Conservation (phyloP, 2,888 invertebrate genomes). For the Melanchra persicariae region DNA sequence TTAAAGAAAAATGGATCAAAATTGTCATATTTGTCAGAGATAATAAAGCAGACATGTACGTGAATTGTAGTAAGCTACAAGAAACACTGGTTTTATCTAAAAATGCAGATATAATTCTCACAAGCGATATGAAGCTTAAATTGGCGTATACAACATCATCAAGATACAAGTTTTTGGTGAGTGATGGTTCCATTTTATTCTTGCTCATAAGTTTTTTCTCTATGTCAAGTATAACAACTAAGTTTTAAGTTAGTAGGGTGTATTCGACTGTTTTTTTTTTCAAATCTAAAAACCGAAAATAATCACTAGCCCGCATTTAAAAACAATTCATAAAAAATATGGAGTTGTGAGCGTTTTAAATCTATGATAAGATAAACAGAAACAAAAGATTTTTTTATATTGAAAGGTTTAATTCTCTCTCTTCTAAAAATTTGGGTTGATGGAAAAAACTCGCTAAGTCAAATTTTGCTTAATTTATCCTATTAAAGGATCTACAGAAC, state of each 20-base stretch:
- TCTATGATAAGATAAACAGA: too few species aligned
- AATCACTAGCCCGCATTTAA: too few species aligned
- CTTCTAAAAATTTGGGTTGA: too few species aligned
- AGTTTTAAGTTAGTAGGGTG: not conserved
- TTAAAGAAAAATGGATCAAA: conserved; percentile 61
- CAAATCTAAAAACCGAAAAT: too few species aligned
- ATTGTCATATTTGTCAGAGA: conserved; percentile 66
- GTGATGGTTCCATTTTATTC: conserved; percentile 1
- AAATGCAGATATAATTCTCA: conserved; percentile 5
- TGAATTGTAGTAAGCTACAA: conserved; percentile 62
- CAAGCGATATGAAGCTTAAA: conserved; percentile 18
- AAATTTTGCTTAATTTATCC: too few species aligned
- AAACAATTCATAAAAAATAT: too few species aligned
- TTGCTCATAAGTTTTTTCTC: not conserved
- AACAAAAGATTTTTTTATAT: too few species aligned
- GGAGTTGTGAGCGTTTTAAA: too few species aligned
- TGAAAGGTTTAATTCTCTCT: too few species aligned
- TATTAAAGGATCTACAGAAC: too few species aligned
- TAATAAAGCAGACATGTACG: conserved; percentile 53
- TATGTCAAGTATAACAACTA: not conserved
- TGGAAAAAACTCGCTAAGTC: too few species aligned
- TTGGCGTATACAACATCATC: conserved; percentile 23
- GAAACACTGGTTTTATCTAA: not conserved
- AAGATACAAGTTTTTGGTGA: conserved; percentile 30
- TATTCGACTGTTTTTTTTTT: too few species aligned